Evolutionary conservation across 2,113 vertebrate species (phyloP).

Genomic region (Macrotus californicus): DNA sequence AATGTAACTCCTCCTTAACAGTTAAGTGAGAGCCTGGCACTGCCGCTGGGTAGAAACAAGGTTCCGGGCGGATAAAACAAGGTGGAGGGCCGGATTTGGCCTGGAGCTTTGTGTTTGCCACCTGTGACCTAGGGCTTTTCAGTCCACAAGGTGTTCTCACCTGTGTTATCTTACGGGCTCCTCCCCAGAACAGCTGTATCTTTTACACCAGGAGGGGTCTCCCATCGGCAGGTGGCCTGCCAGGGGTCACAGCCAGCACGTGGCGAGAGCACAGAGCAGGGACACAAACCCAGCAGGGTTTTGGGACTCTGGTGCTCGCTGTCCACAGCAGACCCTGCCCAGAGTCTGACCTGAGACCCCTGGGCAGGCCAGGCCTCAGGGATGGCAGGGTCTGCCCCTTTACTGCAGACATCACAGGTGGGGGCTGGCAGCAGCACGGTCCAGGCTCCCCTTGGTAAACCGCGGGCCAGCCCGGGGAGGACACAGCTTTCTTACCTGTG

Average conservation of each 20-base stretch:
- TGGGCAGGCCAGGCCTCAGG: not conserved
- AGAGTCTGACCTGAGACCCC: not conserved
- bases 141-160: not conserved
- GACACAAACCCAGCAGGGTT: not conserved
- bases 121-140: not conserved
- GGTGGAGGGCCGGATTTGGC: too few relatives aligned
- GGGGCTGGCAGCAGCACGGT: too few relatives aligned
- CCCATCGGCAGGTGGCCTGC: not conserved
- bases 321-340: not conserved
- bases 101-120: too few relatives aligned
- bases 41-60: too few relatives aligned
- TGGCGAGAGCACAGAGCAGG: not conserved
- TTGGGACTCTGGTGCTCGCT: not conserved
- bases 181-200: not conserved
- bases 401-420: not conserved
- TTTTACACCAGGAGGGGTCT: not conserved
- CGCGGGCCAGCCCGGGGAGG: not conserved
- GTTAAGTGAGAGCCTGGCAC: too few relatives aligned
- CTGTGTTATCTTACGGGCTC: too few relatives aligned
- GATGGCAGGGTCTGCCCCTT: not conserved
- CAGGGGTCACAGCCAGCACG: not conserved
- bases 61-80: too few relatives aligned
- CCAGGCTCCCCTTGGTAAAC: not conserved
- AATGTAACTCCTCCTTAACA: too few relatives aligned
- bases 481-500: not conserved